Conservation (phyloP, 2,797 vertebrate genomes). For the Aselliscus stoliczkanus region DNA sequence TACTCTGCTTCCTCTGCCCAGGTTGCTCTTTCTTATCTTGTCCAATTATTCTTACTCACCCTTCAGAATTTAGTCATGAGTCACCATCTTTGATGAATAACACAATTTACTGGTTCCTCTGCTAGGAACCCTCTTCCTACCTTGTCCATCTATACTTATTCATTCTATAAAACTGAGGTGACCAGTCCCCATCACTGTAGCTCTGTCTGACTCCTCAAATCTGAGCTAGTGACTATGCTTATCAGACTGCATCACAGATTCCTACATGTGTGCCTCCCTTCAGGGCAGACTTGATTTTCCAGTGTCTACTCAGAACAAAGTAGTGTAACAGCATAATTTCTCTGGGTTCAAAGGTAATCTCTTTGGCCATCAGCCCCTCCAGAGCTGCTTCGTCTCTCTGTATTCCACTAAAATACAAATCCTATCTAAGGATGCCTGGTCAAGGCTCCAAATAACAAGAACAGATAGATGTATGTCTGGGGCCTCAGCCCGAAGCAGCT, state of each 20-base stretch:
- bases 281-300: background rate
- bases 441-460: background rate
- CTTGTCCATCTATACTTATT: background rate
- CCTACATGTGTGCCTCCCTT: background rate
- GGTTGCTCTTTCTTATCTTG: background rate
- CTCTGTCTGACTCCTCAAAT: background rate
- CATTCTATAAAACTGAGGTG: background rate
- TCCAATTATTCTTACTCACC: background rate
- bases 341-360: background rate
- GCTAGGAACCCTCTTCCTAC: background rate
- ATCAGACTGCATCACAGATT: background rate
- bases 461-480: background rate
- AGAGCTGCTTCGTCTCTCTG: background rate
- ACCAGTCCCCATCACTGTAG: no score
- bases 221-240: background rate
- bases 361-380: background rate
- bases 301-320: background rate
- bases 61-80: background rate
- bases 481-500: background rate
- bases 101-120: background rate
- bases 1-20: background rate
- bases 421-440: background rate
- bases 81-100: background rate
- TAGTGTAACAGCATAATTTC: background rate
- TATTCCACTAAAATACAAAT: background rate